Evolutionary conservation across 2,888 invertebrate species (phyloP).

Genomic region (Harpagoxenus sublaevis): DNA sequence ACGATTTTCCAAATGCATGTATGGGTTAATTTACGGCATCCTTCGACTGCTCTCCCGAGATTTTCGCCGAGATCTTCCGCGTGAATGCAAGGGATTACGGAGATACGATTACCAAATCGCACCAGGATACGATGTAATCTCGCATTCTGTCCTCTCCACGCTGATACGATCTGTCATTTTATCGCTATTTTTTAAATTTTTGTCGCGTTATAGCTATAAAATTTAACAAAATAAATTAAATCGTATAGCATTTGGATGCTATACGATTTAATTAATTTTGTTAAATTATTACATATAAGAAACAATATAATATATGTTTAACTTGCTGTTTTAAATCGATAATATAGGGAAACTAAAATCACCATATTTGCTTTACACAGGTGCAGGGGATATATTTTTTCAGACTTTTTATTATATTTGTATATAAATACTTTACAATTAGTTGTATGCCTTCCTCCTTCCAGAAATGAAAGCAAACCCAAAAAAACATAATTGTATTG

Average conservation of each 20-base stretch:
- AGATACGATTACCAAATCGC: constrained; percentile 47
- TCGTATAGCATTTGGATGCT: neutral
- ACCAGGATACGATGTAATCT: constrained; percentile 47
- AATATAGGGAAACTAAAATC: neutral
- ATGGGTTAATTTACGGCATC: constrained; percentile 53
- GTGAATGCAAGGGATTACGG: constrained; percentile 42
- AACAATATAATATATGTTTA: neutral
- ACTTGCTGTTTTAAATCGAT: neutral
- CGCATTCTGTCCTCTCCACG: constrained; percentile 6
- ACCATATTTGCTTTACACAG: neutral
- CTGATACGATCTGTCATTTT: constrained; percentile 40
- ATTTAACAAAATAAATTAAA: too few species aligned
- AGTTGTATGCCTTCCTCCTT: neutral
- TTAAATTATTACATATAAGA: neutral
- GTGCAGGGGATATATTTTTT: neutral
- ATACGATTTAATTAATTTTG: constrained; percentile 13
- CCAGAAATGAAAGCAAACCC: neutral
- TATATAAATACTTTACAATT: neutral
- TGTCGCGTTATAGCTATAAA: neutral
- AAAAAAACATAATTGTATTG: neutral
- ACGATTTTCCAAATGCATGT: constrained; percentile 54
- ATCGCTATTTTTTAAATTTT: neutral
- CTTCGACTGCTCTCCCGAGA: constrained; percentile 26
- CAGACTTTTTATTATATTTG: neutral
- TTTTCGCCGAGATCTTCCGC: constrained; percentile 43